Base-by-base conservation (phyloP, 2,113 vertebrate genomes). In the Leucoraja erinaceus region DNA sequence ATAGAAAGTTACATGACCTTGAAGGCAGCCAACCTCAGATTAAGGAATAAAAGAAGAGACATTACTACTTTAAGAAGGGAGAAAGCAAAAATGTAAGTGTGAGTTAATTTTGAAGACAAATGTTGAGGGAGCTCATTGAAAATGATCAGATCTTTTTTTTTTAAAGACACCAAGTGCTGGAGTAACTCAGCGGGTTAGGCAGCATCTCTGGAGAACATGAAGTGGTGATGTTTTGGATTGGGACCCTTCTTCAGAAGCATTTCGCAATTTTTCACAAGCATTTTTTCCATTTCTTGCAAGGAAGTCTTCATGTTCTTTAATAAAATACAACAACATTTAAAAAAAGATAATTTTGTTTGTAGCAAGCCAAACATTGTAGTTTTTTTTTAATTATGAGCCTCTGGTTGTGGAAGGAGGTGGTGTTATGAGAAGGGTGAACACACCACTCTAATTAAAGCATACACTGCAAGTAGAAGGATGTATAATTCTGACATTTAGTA, bases 401-500 rank as follows among this genome's bases (percentile, higher is more conserved):
- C 68, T 74, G 72, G 93, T 93, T 94, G 63, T n/a, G 75, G 76
- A 72, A 93, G 95, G 94, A 96, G 96, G 96, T 96, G 95, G 95
- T 94, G 94, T 95, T 93, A 94, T 59, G 70, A 88, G 59, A 94
- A 94, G 95, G 94, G 94, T 96, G 96, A 95, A 95, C 95, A 96
- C 96, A 95, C 95, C 94, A 95, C 95, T 95, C 97, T 99, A 98
- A 99, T 99, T 98, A 99, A 98, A 97, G 96, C 96, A 96, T 97
- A 97, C 96, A 84, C 97, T 97, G 97, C 96, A 97, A 97, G 96
- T 94, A 95, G 94, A 95, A 94, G 96, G 97, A 97, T 98, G 98
- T 98, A 97, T 97, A 95, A 98, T 96, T 96, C 95, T 98, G 98
- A 99, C 98, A 99, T 98, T 98, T 97, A 99, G 97, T 98, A 96